A percentile compares a stretch with the other conserved stretches of the same genome.
These are phyloP conservation scores for Urechis unicinctus DNA, from an alignment of 2,888 invertebrate species.

Conservation along the genomic window DNA sequence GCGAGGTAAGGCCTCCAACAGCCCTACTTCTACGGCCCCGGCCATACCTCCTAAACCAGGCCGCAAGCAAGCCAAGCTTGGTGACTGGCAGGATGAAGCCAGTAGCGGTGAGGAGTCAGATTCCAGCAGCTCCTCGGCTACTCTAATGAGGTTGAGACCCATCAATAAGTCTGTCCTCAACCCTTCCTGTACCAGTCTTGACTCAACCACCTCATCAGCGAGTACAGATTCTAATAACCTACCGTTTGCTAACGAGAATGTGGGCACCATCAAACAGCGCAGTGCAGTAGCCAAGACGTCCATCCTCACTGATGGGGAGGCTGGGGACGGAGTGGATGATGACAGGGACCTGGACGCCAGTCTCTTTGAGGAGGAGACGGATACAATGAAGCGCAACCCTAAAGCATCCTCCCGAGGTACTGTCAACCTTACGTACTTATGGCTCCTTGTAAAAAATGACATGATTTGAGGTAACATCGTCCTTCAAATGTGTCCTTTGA, in stretches of 20 bases:
- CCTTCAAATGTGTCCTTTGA: too few species aligned
- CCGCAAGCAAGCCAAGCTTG: background rate
- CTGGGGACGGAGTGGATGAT: background rate
- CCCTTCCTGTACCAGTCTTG: constrained; percentile 2
- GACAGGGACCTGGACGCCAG: constrained; percentile 17
- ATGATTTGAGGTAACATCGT: too few species aligned
- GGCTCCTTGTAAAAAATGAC: background rate
- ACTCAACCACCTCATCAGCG: constrained; percentile 52
- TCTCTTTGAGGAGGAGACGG: constrained; percentile 20
- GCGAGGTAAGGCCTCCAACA: background rate
- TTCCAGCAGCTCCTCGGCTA: background rate
- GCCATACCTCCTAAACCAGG: background rate
- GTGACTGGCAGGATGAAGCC: background rate
- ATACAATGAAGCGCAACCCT: constrained; percentile 15
- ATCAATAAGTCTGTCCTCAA: constrained; percentile 1
- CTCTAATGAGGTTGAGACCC: background rate
- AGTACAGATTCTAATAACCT: constrained; percentile 83
- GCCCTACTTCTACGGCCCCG: background rate
- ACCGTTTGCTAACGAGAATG: constrained; percentile 97
- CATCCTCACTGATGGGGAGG: constrained; percentile 26
- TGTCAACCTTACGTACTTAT: background rate
- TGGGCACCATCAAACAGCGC: constrained; percentile 92
- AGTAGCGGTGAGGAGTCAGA: constrained; percentile 1
- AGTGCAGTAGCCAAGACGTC: constrained; percentile 35
- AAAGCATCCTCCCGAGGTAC: constrained; percentile 3